phyloP scores from a whole-genome alignment of 2,797 vertebrate genomes.

The Dallia pectoralis region DNA sequence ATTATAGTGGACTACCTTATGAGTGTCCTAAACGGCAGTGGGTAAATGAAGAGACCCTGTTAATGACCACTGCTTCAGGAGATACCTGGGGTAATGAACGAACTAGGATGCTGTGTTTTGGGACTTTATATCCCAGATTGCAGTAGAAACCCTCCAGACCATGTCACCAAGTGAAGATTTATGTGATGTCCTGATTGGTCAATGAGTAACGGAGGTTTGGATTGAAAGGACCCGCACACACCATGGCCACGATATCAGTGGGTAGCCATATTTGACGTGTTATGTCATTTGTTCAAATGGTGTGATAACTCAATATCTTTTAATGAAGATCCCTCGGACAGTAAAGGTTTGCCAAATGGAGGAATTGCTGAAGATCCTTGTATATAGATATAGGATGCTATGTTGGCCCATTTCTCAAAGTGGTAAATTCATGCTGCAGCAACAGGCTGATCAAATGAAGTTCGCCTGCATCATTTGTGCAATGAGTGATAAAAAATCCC shows the following conservation, averaged over 20 bases:
- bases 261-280: not conserved
- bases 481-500: not conserved
- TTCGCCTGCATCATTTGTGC: not conserved
- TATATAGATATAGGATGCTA: not conserved
- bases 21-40: not conserved
- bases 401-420: no score
- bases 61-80: no score
- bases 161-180: slow-evolving; percentile 18
- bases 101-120: no score
- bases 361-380: not conserved
- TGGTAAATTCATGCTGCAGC: no score
- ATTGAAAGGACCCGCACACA: slow-evolving; percentile 13
- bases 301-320: not conserved
- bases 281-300: not conserved
- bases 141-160: slow-evolving; percentile 16
- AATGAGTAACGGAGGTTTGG: slow-evolving; percentile 17
- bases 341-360: not conserved
- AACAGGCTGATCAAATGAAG: no score
- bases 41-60: no score
- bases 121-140: slow-evolving; percentile 7
- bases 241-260: slow-evolving; percentile 8
- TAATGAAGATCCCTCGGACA: not conserved
- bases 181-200: slow-evolving; percentile 14
- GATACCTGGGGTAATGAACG: no score
- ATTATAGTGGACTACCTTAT: not conserved